Evolutionary conservation across 2,797 vertebrate species (phyloP), one percentile per base, ranked within the genome.

Genomic region (Labeo calbasu): DNA sequence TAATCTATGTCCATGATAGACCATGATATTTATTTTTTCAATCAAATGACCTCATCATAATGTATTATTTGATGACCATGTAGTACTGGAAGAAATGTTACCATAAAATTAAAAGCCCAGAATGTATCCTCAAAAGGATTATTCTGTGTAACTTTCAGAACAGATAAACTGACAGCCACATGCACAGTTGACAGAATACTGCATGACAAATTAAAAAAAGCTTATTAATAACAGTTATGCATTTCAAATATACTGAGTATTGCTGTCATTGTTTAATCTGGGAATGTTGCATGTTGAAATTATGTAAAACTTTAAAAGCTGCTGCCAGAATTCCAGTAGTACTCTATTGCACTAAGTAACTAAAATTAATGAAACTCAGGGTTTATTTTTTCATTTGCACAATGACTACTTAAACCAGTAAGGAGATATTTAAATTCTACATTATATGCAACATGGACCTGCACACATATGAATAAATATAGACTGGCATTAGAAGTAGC

Each of bases 321-420:
- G 40, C 76, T 19, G 76, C 40, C 40, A 50, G 8, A 79, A 65
- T 28, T 59, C 43, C 40, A 77, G 57, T 77, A 43, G 8, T 48
- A 57, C 36, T 46, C n/a, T 63, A 77, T 77, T 46, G 15, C 57
- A 59, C 21, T 57, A 77, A 46, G 43, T 25, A 28, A 61, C 55
- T 21, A 36, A 63, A 32, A 32, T 66, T 32, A 65, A 66, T n/a
- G 6, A 65, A 17, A 66, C 77, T 66, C 77, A 66, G 77, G 77
- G 77, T 32, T 65, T 11, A 66, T 66, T 66, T 73, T 21, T 78
- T 77, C 53, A 50, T 65, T 65, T 50, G 59, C 76, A 78, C 59
- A 61, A 77, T 77, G 53, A 59, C 72, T 17, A 55, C 51, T 43
- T 69, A 40, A 68, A 68, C 32, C 32, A 57, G 43, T 23, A 57